These are phyloP conservation scores for Globodera ellingtonae DNA, from an alignment of 1,140 invertebrate species.

Conservation along the genomic window DNA sequence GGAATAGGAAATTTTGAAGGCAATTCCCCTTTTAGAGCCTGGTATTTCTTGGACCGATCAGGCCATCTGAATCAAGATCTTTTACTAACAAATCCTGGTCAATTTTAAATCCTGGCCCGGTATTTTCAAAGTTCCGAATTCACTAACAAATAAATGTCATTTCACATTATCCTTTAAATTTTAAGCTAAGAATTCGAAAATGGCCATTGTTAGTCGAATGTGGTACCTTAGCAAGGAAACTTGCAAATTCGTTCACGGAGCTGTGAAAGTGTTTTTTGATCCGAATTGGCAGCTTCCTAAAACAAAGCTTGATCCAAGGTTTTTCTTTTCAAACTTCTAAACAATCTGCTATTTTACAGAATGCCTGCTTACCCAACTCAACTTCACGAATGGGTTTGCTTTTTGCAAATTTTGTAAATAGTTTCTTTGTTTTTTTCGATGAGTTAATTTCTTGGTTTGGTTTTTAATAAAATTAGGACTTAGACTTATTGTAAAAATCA, in stretches of 20 bases:
- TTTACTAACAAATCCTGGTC: neutral
- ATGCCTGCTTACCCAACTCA: conserved; percentile 12
- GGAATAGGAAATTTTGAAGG: no score
- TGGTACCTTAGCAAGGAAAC: conserved; percentile 14
- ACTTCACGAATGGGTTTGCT: conserved; percentile 1
- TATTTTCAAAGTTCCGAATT: neutral
- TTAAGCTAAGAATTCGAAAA: neutral
- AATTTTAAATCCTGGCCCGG: neutral
- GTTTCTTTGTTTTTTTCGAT: neutral
- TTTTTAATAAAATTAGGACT: neutral
- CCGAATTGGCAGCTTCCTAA: conserved; percentile 18
- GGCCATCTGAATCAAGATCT: neutral
- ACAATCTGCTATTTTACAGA: neutral
- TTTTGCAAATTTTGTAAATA: neutral
- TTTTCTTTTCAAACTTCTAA: conserved; percentile 1
- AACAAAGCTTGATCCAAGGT: conserved; percentile 16
- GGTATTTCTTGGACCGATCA: no score
- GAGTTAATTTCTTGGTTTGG: neutral
- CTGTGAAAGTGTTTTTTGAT: conserved; percentile 11
- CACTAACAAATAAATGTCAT: no score
- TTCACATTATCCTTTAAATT: neutral
- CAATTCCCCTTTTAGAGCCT: no score
- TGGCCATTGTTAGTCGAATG: conserved; percentile 6
- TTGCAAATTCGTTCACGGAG: conserved; percentile 12
- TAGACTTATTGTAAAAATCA: neutral